phyloP scores from a whole-genome alignment of 2,797 vertebrate species.

The Oophaga sylvatica region DNA sequence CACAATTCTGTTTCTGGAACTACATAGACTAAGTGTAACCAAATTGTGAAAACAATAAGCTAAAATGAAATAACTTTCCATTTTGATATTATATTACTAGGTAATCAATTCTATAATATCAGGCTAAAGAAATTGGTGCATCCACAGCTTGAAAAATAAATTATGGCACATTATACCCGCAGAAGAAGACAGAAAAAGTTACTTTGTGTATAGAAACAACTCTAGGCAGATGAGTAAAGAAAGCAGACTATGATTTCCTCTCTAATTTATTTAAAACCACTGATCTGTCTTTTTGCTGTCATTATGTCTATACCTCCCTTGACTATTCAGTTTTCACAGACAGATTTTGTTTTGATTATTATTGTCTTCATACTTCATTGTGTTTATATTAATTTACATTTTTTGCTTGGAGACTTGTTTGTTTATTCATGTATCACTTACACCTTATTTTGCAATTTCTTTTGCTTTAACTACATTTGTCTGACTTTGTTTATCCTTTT shows the following conservation, averaged over 20 bases:
- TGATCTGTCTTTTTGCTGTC: background rate
- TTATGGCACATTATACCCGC: background rate
- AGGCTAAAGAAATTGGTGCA: background rate
- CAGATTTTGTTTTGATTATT: conserved; percentile 59
- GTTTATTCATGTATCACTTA: conserved; percentile 41
- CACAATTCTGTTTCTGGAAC: background rate
- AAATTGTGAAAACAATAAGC: background rate
- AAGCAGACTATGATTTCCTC: background rate
- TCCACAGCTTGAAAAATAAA: background rate
- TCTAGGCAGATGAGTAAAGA: background rate
- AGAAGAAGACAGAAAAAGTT: background rate
- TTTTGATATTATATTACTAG: background rate
- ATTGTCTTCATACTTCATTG: conserved; percentile 39
- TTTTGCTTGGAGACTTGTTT: conserved; percentile 40
- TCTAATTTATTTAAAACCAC: conserved; percentile 13
- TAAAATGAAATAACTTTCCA: too few species aligned
- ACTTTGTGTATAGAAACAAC: background rate
- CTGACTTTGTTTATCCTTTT: conserved; percentile 41
- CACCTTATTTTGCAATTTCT: conserved; percentile 25
- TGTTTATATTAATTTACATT: conserved; percentile 56
- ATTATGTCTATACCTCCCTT: conserved; percentile 31
- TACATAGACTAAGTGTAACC: background rate
- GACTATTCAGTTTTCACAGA: conserved; percentile 39
- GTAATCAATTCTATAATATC: background rate
- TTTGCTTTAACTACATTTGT: conserved; percentile 38